Evolutionary conservation across 2,113 vertebrate genomes (phyloP), one percentile per base, ranked within the genome.

Genomic region (Rhea pennata): DNA sequence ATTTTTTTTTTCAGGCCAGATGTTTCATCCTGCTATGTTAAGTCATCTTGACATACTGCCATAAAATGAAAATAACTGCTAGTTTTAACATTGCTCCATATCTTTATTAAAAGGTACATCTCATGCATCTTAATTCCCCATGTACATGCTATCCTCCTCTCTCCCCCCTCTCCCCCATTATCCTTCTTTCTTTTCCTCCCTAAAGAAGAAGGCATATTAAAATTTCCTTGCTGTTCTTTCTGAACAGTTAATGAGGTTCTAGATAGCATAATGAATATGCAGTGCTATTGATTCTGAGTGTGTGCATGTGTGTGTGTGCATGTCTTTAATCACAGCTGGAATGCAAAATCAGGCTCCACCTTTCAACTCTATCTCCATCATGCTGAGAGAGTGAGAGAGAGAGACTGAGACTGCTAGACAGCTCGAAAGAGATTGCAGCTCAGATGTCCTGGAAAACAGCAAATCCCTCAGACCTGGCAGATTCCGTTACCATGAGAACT

Each of bases 401-500:
- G 86, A 98, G 98, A 98, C 96, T 96, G 97, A 98, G 98, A 97
- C 98, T 98, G 98, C 98, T 98, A 98, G 98, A 98, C 98, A 98
- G 98, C 98, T 98, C 97, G 97, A 98, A 98, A 98, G 98, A 98
- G 98, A 98, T 98, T 98, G 97, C 98, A 98, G 98, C 98, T 99
- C 98, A 98, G 98, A 98, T 98, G 98, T 99, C 98, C 98, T 98
- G 98, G 98, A 98, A 98, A 98, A 98, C 98, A 98, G 98, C 98
- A 98, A 98, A 99, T 98, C 98, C 98, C 98, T 98, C 98, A 98
- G 98, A 98, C 98, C 98, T 98, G 98, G 98, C 98, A 98, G 98
- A 98, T 98, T 98, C 98, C 97, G 98, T 99, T 99, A 98, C 98
- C 98, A 98, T 99, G 98, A 99, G 98, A 99, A 99, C 98, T 98